A percentile compares a stretch with the other conserved stretches of the same genome.
Conservation (phyloP, 2,113 vertebrate genomes). For the Rhinogobius similis region DNA sequence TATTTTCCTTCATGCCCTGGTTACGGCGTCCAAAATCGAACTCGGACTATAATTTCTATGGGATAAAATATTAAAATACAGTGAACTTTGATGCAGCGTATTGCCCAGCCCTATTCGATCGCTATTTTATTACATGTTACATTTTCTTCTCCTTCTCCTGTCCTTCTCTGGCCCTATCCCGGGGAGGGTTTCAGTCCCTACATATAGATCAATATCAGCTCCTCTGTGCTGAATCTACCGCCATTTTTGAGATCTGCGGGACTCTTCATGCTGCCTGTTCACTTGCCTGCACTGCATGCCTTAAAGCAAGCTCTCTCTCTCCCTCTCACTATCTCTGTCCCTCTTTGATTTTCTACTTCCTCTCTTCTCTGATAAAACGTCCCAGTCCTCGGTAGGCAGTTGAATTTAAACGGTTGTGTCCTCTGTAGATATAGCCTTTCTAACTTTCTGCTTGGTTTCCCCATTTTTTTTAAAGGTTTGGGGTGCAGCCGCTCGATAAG, state of each 20-base stretch:
- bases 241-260: conserved; percentile 53
- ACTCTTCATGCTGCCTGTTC: conserved; percentile 77
- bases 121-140: conserved; percentile 31
- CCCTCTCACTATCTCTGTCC: conserved; percentile 69
- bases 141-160: conserved; percentile 65
- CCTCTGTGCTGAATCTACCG: conserved; percentile 1
- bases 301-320: conserved; percentile 72
- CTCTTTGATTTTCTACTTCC: conserved; percentile 32
- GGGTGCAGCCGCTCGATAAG: conserved; percentile 71
- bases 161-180: conserved; percentile 61
- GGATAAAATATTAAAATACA: not conserved
- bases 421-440: conserved; percentile 47
- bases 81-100: not conserved
- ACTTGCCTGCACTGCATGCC: conserved; percentile 81
- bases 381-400: conserved; percentile 47
- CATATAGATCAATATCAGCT: conserved; percentile 52
- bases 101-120: conserved; percentile 9
- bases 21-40: not conserved
- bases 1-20: not conserved
- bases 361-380: conserved; percentile 35
- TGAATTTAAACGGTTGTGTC: conserved; percentile 45
- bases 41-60: not conserved
- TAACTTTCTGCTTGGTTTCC: conserved; percentile 67
- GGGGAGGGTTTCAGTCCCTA: conserved; percentile 46
- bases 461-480: conserved; percentile 69